Percentiles rank a stretch among this genome's conserved stretches.
These are phyloP conservation scores for Semotilus atromaculatus DNA, from an alignment of 2,797 vertebrate genomes.

Conservation along the genomic window DNA sequence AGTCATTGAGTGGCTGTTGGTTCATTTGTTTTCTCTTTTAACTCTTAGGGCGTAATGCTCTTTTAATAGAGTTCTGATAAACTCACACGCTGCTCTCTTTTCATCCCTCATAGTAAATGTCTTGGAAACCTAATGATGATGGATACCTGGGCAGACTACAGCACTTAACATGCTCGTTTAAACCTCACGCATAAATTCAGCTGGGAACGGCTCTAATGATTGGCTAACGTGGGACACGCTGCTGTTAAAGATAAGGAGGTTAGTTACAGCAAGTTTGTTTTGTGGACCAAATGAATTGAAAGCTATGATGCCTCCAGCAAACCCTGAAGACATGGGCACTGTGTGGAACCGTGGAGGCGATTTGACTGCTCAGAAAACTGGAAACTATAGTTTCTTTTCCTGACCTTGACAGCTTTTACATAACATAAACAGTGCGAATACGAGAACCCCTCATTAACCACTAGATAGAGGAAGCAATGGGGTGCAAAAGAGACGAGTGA, in stretches of 20 bases:
- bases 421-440: background rate
- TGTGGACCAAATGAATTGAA: background rate
- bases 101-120: constrained; percentile 43
- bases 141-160: constrained; percentile 37
- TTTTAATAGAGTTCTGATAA: constrained; percentile 61
- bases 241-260: constrained; percentile 35
- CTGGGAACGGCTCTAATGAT: constrained; percentile 10
- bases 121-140: constrained; percentile 55
- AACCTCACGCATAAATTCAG: constrained; percentile 32
- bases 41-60: constrained; percentile 53
- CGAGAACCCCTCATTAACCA: constrained; percentile 18
- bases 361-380: background rate
- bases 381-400: background rate
- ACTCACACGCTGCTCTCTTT: constrained; percentile 39
- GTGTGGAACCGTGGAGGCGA: background rate
- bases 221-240: constrained; percentile 6
- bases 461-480: constrained; percentile 19
- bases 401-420: constrained; percentile 11
- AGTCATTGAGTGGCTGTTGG: constrained; percentile 17
- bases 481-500: background rate
- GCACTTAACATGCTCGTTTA: constrained; percentile 35
- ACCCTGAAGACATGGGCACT: background rate
- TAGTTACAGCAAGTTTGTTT: constrained; percentile 35
- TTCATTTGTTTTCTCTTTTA: constrained; percentile 49
- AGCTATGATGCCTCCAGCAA: constrained; percentile 9